Conservation (phyloP, 1,140 invertebrate species). For the Anoplolepis gracilipes region DNA sequence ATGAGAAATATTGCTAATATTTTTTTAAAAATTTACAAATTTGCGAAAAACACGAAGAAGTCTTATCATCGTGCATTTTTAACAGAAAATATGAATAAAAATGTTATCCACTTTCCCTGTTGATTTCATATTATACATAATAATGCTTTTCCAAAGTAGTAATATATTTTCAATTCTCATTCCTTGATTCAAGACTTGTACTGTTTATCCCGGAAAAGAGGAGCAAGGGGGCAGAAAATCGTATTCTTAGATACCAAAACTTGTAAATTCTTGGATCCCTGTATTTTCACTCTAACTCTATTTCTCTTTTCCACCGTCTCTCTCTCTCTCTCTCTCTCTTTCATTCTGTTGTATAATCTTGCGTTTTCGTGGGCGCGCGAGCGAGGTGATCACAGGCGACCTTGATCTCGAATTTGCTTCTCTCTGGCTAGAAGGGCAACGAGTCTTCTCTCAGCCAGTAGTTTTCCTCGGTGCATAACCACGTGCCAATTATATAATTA, state of each 20-base stretch:
- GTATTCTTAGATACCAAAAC: not conserved
- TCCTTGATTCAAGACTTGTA: not conserved
- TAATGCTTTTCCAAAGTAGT: not conserved
- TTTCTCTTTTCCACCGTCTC: not conserved
- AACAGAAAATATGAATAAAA: no score
- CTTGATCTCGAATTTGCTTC: slow-evolving; percentile 69
- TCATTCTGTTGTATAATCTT: slow-evolving; percentile 32
- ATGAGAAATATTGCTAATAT: not conserved
- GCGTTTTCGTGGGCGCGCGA: slow-evolving; percentile 19
- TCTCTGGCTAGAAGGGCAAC: slow-evolving; percentile 26
- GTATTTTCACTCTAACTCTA: not conserved
- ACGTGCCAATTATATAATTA: slow-evolving; percentile 9
- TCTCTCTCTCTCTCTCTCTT: not conserved
- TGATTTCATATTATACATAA: no score
- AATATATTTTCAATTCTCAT: not conserved
- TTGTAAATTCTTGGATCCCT: not conserved
- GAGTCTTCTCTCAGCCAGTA: slow-evolving; percentile 25
- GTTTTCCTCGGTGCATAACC: slow-evolving; percentile 54
- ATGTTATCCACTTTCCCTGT: no score
- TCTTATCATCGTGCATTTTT: no score
- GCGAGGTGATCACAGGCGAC: slow-evolving; percentile 55
- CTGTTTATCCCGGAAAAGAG: not conserved
- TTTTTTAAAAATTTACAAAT: not conserved
- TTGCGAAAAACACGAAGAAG: no score
- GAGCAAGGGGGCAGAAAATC: no score